Conservation (phyloP, 2,113 vertebrate genomes). For the Oncorhynchus tshawytscha region DNA sequence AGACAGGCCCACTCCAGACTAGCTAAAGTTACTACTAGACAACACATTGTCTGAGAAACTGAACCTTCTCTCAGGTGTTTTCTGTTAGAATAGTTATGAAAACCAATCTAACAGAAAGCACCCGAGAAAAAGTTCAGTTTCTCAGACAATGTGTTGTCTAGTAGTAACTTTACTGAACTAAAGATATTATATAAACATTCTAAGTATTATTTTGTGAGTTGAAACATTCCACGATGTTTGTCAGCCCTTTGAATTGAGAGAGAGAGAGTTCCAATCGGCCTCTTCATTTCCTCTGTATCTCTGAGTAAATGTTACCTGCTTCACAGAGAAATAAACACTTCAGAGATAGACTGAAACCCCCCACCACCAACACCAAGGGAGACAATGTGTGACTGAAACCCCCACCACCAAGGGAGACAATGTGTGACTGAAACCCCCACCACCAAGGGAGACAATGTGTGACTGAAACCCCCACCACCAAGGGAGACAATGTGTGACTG, state of each 20-base stretch:
- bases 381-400: not conserved
- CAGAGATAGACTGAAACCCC: not conserved
- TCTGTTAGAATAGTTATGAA: too few species aligned
- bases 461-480: too few species aligned
- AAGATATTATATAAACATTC: too few species aligned
- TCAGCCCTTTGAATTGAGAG: not conserved
- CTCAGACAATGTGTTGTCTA: not conserved
- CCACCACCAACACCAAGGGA: not conserved
- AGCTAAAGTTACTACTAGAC: not conserved
- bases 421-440: too few species aligned
- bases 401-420: not conserved
- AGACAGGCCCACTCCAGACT: not conserved
- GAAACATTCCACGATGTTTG: not conserved
- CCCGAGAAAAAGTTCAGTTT: too few species aligned
- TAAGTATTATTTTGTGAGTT: not conserved
- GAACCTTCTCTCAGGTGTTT: too few species aligned
- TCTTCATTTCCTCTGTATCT: constrained; percentile 24
- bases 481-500: too few species aligned
- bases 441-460: too few species aligned
- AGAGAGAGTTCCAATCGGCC: not conserved
- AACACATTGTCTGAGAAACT: not conserved
- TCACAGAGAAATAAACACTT: not conserved
- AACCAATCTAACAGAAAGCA: too few species aligned
- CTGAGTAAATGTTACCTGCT: constrained; percentile 19
- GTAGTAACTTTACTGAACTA: not conserved